Base-by-base conservation (phyloP, 2,113 vertebrate genomes). In the Benitochromis conjunctus region DNA sequence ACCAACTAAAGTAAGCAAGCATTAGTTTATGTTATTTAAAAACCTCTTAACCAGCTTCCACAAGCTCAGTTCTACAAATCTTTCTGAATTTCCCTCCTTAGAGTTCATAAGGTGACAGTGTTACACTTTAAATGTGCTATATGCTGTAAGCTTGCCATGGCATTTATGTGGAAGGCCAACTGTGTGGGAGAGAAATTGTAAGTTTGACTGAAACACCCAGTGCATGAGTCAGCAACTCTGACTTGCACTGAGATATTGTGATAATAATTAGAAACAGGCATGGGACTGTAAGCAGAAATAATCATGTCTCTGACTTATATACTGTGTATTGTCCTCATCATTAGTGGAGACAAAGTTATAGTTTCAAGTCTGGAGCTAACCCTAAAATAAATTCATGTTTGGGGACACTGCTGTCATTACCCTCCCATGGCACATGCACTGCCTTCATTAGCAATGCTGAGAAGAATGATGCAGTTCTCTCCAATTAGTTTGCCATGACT, bases 221-320 rank as follows among this genome's bases (percentile, higher is more conserved):
- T 48, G 66, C 13, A 81, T 91, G 87, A 94, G 77, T 88, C 90
- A 89, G 74, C 83, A 90, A 38, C 56, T 83, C 84, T 87, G 78
- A 86, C 55, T 87, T 88, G 62, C 48, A 82, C 62, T 80, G 79
- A 85, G 56, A 80, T 51, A 81, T 57, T 77, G 41, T 64, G 31
- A 51, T 66, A 82, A 69, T 87, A 82, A 88, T 86, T 87, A 85
- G 76, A 85, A 90, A 88, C 90, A 76, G 82, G 8, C 76, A 41
- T 38, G 18, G 54, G 53, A 34, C 74, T 54, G 9, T 55, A 54
- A 64, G 31, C 16, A 82, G 24, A 43, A 55, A 76, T 46, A 80
- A 82, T 69, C 5, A 58, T 55, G n/a, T 43, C 26, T 77, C n/a
- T 9, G 36, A 41, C 18, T 69, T 64, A 8, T 34, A 31, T 53